These are phyloP conservation scores for Choloepus didactylus DNA, from an alignment of 2,797 vertebrate species.

Conservation along the genomic window DNA sequence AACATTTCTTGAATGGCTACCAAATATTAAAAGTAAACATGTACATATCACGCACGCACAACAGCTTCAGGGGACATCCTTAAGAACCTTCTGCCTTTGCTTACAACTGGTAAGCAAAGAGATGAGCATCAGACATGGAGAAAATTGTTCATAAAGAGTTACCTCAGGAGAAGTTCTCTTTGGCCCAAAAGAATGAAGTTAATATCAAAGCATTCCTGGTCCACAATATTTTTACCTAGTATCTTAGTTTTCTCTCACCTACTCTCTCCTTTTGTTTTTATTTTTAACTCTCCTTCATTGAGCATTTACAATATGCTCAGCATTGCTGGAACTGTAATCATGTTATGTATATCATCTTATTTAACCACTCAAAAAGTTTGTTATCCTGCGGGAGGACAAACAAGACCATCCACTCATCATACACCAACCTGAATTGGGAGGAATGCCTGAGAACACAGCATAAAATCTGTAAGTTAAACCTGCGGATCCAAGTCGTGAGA, in stretches of 20 bases:
- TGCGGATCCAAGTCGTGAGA: too few species aligned
- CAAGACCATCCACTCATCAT: too few species aligned
- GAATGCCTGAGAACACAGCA: too few species aligned
- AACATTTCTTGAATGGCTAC: slow-evolving; percentile 39
- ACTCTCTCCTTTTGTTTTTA: neutral
- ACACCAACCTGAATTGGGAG: too few species aligned
- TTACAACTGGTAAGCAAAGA: neutral
- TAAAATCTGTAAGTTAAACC: too few species aligned
- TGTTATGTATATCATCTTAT: neutral
- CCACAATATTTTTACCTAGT: neutral
- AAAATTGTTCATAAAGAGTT: slow-evolving; percentile 29
- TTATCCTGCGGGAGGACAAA: too few species aligned
- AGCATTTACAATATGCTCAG: neutral
- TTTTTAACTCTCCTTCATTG: neutral
- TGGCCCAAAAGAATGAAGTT: neutral
- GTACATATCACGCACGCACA: neutral
- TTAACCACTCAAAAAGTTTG: neutral
- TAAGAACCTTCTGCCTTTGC: neutral
- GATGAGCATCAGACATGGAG: neutral
- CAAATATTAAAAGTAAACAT: neutral
- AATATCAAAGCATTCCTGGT: neutral
- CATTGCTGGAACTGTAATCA: neutral
- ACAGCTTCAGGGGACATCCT: neutral
- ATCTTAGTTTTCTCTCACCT: neutral
- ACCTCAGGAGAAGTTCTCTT: neutral